A percentile compares a stretch with the other conserved stretches of the same genome.
These are phyloP conservation scores for Anniella stebbinsi DNA, from an alignment of 2,797 vertebrate species.

Conservation along the genomic window DNA sequence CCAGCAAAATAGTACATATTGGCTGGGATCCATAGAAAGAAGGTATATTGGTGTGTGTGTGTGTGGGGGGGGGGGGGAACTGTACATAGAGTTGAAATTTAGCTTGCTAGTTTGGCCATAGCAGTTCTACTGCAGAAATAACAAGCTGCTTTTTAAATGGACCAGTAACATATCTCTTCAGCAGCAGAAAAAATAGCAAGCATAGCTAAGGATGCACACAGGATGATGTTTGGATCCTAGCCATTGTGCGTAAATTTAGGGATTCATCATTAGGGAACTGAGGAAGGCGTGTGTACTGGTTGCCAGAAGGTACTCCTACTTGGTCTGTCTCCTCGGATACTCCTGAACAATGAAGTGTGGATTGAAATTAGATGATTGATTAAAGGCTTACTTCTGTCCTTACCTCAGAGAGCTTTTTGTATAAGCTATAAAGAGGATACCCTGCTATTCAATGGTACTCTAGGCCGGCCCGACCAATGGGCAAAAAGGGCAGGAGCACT, in stretches of 20 bases:
- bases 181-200: not conserved
- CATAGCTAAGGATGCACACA: not conserved
- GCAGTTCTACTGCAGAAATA: not conserved
- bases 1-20: constrained; percentile 47
- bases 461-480: not conserved
- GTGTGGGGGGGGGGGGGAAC: not conserved
- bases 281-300: constrained; percentile 30
- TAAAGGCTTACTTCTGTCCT: constrained; percentile 23
- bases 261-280: constrained; percentile 44
- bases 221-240: not conserved
- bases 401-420: constrained; percentile 27
- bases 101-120: not conserved
- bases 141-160: not conserved
- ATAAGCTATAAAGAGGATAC: not conserved
- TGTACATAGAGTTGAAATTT: no score
- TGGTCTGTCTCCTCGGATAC: constrained; percentile 15
- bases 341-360: constrained; percentile 52
- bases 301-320: constrained; percentile 25
- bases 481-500: not conserved
- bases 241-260: constrained; percentile 58
- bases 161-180: not conserved
- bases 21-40: not conserved
- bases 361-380: not conserved
- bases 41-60: constrained; percentile 1
- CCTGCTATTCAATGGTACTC: not conserved